Conservation (phyloP, 2,888 invertebrate genomes). For the Bruchidius siliquastri region DNA sequence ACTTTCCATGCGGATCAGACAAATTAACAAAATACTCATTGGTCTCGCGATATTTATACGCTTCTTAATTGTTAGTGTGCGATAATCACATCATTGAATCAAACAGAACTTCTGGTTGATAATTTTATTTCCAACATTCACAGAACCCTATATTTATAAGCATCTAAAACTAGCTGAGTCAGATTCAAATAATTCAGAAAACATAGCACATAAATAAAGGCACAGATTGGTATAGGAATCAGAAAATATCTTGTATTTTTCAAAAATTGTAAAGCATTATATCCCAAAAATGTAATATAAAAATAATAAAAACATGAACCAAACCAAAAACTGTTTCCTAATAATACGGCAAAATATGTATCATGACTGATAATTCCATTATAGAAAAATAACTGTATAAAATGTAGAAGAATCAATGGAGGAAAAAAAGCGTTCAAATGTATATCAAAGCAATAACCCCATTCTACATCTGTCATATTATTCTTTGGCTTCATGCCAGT, state of each 20-base stretch:
- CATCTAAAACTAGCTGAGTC: constrained; percentile 67
- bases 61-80: too few species aligned
- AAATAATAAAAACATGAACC: constrained; percentile 84
- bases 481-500: constrained; percentile 65
- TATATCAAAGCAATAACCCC: constrained; percentile 98
- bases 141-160: constrained; percentile 75
- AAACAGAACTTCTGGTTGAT: neutral
- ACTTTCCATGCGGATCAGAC: too few species aligned
- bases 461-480: constrained; percentile 81
- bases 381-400: constrained; percentile 64
- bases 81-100: neutral
- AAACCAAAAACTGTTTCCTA: constrained; percentile 91
- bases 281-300: constrained; percentile 94
- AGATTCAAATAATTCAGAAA: constrained; percentile 77
- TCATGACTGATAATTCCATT: constrained; percentile 56
- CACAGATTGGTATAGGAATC: constrained; percentile 72
- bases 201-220: constrained; percentile 71
- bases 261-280: constrained; percentile 83
- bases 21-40: too few species aligned
- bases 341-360: constrained; percentile 24
- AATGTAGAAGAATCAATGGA: constrained; percentile 88
- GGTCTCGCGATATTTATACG: too few species aligned
- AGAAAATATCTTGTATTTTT: constrained; percentile 79
- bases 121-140: constrained; percentile 36
- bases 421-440: constrained; percentile 99